Conservation (phyloP, 1,140 invertebrate species). For the Atopsyche davidsoni region DNA sequence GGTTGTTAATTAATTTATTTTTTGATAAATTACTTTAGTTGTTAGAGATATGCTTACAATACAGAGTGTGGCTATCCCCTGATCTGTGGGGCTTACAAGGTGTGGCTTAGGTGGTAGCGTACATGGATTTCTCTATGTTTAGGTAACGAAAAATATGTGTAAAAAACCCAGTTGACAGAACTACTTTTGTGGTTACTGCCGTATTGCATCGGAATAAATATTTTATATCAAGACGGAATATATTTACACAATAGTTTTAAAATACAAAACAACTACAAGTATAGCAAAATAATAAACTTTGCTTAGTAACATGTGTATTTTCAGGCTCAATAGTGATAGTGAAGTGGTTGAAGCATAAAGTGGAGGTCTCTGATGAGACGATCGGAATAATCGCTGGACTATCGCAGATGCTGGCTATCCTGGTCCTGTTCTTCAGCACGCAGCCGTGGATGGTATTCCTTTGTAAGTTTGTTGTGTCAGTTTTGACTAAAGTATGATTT, state of each 20-base stretch:
- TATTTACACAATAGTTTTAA: too few relatives aligned
- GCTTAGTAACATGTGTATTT: conserved; percentile 18
- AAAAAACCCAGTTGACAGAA: too few relatives aligned
- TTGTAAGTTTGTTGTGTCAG: conserved; percentile 31
- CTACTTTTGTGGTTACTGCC: too few relatives aligned
- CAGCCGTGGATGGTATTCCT: conserved; percentile 36
- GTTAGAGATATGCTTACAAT: too few relatives aligned
- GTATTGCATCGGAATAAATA: background rate
- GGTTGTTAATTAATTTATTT: too few relatives aligned
- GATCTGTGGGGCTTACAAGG: too few relatives aligned
- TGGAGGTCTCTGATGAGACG: conserved; percentile 35
- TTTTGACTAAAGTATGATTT: background rate
- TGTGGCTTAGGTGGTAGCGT: too few relatives aligned
- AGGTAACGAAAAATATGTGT: too few relatives aligned
- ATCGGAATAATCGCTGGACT: conserved; percentile 39
- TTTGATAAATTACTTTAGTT: too few relatives aligned
- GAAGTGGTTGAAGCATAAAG: conserved; percentile 37
- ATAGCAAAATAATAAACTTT: background rate
- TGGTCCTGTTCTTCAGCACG: conserved; percentile 35
- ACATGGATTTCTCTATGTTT: too few relatives aligned
- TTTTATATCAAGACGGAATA: conserved; percentile 7
- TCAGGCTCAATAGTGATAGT: conserved; percentile 41
- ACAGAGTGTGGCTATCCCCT: too few relatives aligned
- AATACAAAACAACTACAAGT: too few relatives aligned
- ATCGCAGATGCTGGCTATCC: conserved; percentile 35